Conservation (phyloP, 1,140 invertebrate species). For the Macrobrachium rosenbergii region DNA sequence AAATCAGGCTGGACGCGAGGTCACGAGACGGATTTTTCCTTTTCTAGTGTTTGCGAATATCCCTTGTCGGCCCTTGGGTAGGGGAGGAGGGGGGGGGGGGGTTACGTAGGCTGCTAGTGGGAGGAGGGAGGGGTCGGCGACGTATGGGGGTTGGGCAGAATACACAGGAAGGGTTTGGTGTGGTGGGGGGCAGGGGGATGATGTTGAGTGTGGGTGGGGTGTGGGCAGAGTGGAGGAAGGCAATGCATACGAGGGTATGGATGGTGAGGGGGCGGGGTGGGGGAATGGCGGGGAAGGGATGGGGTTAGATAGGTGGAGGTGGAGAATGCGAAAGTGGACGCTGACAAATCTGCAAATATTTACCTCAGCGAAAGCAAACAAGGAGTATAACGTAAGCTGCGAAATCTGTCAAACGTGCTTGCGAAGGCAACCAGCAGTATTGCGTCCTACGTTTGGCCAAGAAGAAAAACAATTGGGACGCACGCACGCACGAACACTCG, state of each 20-base stretch:
- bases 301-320: background rate
- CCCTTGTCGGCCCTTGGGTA: background rate
- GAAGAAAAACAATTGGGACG: background rate
- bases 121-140: no score
- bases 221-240: no score
- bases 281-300: no score
- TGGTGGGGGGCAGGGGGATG: no score
- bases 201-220: no score
- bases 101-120: no score
- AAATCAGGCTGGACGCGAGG: background rate
- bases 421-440: background rate
- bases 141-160: no score
- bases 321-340: slow-evolving; percentile 17
- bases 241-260: no score
- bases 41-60: background rate
- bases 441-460: background rate
- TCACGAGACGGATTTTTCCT: background rate
- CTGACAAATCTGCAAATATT: slow-evolving; percentile 25
- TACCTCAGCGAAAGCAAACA: slow-evolving; percentile 13
- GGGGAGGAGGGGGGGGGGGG: no score
- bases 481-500: no score
- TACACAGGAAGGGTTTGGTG: no score
- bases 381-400: slow-evolving; percentile 13
- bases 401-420: slow-evolving; percentile 17
- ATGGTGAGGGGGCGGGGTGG: no score